Evolutionary conservation across 2,113 vertebrate genomes (phyloP), one percentile per base, ranked within the genome.

Genomic region (Chamaea fasciata): DNA sequence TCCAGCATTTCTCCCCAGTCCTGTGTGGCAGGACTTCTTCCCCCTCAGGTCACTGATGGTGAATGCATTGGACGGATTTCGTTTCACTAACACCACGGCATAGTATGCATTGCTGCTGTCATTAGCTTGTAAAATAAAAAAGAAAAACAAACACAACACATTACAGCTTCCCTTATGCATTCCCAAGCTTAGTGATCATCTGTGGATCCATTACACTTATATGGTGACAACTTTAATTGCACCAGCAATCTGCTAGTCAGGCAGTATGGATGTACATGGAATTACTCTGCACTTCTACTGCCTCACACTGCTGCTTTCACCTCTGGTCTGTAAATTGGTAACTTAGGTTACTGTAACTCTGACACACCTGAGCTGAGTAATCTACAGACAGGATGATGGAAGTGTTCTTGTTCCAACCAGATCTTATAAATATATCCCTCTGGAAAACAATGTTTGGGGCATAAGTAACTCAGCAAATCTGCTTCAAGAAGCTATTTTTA

Each of bases 11-110:
- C 98, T 98, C 50, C 97, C 98, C 8, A 98, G 85, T 41, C 98
- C 98, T 0, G 99, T 98, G 97, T 99, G 99, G 95, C 99, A 99
- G 64, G 99, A 99, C 49, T 96, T 98, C 90, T 92, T 98, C 71
- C 98, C 98, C 15, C 97, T 98, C 67, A 99, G 97, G 77, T 99
- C 98, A 9, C 89, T 93, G 90, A 99, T 92, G 90, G 96, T 98
- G 95, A 98, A 98, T 41, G 99, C 98, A 39, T 98, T 71, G 37
- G 31, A 24, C 17, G 44, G 79, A 35, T 95, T 98, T 86, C 97
- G 98, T 85, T 97, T 98, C 92, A 99, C 98, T 79, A 99, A 96
- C 0, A 98, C 99, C 44, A 99, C 99, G 6, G 98, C 98, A 2
- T 99, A 99, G 97, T 99, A 99, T 0, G 94, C 96, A 69, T 89